Evolutionary conservation across 2,113 vertebrate genomes (phyloP).

Genomic region (Sinocyclocheilus rhinocerous): DNA sequence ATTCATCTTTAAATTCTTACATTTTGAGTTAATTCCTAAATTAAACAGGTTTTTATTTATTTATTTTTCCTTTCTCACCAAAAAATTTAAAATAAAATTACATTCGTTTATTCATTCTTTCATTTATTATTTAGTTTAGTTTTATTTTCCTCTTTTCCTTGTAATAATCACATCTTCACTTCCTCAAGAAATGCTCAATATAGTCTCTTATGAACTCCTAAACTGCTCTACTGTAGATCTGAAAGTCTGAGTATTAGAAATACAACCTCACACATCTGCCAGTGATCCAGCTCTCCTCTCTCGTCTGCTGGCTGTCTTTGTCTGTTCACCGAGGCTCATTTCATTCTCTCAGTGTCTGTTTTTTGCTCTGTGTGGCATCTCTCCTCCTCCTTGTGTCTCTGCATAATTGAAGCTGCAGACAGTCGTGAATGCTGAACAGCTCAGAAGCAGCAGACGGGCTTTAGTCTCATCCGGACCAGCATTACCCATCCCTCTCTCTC

Average conservation of each 20-base stretch:
- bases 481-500: slow-evolving; percentile 13
- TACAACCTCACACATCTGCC: not conserved
- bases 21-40: no score
- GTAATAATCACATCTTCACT: not conserved
- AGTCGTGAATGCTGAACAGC: not conserved
- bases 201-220: not conserved
- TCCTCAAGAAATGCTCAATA: not conserved
- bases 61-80: no score
- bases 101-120: not conserved
- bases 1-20: no score
- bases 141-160: not conserved
- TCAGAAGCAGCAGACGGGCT: slow-evolving; percentile 12
- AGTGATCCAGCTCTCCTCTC: not conserved
- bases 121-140: no score
- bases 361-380: slow-evolving; percentile 5
- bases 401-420: slow-evolving; percentile 38
- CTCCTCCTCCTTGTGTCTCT: not conserved
- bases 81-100: not conserved
- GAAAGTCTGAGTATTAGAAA: not conserved
- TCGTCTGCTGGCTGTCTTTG: not conserved
- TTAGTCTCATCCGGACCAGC: slow-evolving; percentile 27
- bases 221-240: not conserved
- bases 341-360: not conserved
- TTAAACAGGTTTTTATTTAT: no score
- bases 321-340: not conserved